Evolutionary conservation across 1,140 invertebrate genomes (phyloP).

Genomic region (Chrysomallon squamiferum): DNA sequence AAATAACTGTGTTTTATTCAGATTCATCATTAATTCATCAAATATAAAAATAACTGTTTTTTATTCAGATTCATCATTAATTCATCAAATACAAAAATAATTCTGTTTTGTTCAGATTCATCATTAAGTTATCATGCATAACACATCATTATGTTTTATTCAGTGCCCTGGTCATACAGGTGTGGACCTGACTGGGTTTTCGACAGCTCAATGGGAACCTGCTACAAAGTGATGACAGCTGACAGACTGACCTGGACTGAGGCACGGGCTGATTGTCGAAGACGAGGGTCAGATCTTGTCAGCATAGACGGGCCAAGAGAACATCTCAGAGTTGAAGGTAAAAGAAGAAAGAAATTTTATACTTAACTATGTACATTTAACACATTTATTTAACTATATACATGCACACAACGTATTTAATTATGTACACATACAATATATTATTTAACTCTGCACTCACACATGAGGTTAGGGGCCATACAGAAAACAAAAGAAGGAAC

Average conservation of each 20-base stretch:
- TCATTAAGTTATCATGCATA: no score
- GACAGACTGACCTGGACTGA: constrained; percentile 27
- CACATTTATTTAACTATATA: not conserved
- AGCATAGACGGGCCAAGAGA: constrained; percentile 37
- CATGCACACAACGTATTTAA: not conserved
- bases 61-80: no score
- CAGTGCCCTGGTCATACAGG: constrained; percentile 22
- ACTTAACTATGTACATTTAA: not conserved
- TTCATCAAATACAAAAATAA: not conserved
- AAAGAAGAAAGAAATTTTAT: not conserved
- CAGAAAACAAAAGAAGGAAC: no score
- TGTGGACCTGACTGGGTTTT: constrained; percentile 35
- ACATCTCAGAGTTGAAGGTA: constrained; percentile 46
- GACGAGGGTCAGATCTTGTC: constrained; percentile 27
- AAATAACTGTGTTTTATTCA: not conserved
- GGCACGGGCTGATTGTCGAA: constrained; percentile 28
- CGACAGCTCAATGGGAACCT: constrained; percentile 18
- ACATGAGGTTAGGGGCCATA: no score
- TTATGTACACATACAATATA: no score
- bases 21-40: no score
- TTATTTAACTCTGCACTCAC: no score
- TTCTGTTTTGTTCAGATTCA: no score
- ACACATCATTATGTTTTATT: not conserved
- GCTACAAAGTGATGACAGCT: constrained; percentile 30
- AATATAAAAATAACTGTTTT: no score